These are phyloP conservation scores for Balaeniceps rex DNA, from an alignment of 2,113 vertebrate genomes.

Conservation along the genomic window DNA sequence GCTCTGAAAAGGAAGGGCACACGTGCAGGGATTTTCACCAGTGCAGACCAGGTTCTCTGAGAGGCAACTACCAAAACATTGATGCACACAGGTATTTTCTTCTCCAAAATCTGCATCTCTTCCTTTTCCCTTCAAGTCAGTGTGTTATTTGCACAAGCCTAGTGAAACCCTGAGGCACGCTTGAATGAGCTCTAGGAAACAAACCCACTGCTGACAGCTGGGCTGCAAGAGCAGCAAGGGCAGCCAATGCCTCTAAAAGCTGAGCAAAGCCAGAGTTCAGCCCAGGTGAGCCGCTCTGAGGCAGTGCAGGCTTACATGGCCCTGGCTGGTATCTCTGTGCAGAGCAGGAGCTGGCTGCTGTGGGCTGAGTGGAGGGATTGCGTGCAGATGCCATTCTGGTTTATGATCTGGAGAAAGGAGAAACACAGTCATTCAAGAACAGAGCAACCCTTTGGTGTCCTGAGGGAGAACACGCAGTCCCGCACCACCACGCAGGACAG, in stretches of 20 bases:
- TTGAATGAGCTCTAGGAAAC: not conserved
- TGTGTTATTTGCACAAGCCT: not conserved
- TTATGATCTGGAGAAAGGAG: not conserved
- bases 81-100: not conserved
- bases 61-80: not conserved
- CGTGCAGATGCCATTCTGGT: not conserved
- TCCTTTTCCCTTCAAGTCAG: not conserved
- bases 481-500: not conserved
- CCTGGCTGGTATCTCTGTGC: not conserved
- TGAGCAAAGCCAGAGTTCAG: not conserved
- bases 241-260: not conserved
- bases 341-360: not conserved
- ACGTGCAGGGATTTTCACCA: not conserved
- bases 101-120: not conserved
- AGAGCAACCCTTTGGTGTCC: not conserved
- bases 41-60: not conserved
- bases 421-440: not conserved
- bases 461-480: not conserved
- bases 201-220: not conserved
- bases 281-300: not conserved
- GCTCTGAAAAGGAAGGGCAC: not conserved
- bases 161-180: not conserved
- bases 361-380: not conserved
- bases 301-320: not conserved
- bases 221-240: not conserved